These are phyloP conservation scores for Cettia cetti DNA, from an alignment of 2,113 vertebrate species.

Conservation along the genomic window DNA sequence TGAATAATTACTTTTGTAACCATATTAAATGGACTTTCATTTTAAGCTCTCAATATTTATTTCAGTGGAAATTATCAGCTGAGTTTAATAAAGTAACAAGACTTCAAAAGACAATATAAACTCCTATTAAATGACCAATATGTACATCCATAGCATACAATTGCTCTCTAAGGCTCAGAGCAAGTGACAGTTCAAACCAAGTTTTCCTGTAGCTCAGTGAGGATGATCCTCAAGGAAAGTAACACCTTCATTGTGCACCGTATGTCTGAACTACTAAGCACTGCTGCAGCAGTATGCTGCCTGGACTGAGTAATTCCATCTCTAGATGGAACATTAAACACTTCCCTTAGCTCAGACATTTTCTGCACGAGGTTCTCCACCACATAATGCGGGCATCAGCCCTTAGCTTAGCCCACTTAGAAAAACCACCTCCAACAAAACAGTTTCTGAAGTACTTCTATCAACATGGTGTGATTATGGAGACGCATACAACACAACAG, in stretches of 20 bases:
- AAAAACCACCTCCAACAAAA: neutral
- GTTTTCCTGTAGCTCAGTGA: neutral
- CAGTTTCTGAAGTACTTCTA: neutral
- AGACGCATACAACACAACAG: neutral
- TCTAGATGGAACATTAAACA: neutral
- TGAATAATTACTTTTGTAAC: neutral
- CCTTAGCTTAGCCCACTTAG: neutral
- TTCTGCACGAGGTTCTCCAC: neutral
- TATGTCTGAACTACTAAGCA: neutral
- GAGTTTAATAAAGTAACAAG: neutral
- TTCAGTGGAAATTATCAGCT: neutral
- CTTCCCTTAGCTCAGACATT: neutral
- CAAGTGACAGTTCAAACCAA: neutral
- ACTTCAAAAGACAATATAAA: neutral
- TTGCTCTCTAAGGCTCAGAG: neutral
- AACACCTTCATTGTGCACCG: neutral
- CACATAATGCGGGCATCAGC: neutral
- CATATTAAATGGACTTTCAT: fast-evolving
- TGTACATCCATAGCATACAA: neutral
- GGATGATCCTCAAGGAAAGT: neutral
- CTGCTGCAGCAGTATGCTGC: fast-evolving
- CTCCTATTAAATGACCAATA: neutral
- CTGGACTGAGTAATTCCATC: neutral
- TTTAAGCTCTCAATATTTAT: neutral
- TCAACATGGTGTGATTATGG: neutral